These are phyloP conservation scores for Halictus quadricinctus DNA, from an alignment of 2,888 invertebrate species.

Conservation along the genomic window DNA sequence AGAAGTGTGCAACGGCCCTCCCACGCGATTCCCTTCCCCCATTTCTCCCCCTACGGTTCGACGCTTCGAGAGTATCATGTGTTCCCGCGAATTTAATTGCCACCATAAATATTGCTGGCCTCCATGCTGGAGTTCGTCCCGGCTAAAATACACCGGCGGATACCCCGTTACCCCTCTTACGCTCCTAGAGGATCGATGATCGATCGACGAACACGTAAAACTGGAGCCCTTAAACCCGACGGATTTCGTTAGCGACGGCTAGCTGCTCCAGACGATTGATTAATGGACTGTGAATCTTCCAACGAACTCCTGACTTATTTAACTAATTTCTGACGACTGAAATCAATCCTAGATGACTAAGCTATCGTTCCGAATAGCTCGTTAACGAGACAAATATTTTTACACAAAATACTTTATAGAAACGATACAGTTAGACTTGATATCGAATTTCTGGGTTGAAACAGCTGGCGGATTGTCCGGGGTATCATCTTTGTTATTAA, in stretches of 20 bases:
- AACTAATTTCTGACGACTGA: no score
- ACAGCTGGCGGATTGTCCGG: no score
- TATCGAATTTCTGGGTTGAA: no score
- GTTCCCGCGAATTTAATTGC: constrained; percentile 78
- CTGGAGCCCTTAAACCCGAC: neutral
- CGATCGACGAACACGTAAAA: neutral
- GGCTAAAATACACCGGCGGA: constrained; percentile 50
- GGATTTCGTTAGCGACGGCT: neutral
- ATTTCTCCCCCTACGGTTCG: constrained; percentile 14
- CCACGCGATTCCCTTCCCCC: constrained; percentile 45
- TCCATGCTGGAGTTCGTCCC: constrained; percentile 32
- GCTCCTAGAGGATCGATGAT: neutral
- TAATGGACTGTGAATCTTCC: no score
- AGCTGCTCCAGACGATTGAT: neutral
- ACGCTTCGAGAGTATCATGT: constrained; percentile 59
- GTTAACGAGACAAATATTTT: no score
- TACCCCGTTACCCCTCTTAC: neutral
- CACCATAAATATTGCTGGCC: constrained; percentile 75
- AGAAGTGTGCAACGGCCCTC: constrained; percentile 57
- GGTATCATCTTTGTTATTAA: no score
- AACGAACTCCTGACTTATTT: neutral
- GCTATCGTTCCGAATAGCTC: no score
- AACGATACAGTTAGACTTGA: no score
- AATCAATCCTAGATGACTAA: no score
- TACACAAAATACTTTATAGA: no score